Evolutionary conservation across 2,797 vertebrate species (phyloP).

Genomic region (Dromococcyx pavoninus): DNA sequence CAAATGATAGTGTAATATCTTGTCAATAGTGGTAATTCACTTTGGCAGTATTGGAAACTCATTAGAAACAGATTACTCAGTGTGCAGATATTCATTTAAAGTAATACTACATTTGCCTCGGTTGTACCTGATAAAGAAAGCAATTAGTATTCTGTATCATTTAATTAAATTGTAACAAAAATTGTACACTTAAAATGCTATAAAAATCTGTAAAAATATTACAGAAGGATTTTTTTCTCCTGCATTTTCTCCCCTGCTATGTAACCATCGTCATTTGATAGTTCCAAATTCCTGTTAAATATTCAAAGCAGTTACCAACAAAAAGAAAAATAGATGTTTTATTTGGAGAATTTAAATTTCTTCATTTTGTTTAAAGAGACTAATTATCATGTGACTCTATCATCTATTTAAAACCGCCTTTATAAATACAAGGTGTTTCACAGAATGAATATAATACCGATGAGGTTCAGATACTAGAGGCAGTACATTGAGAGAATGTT

Average conservation of each 20-base stretch:
- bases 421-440: not conserved
- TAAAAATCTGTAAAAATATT: too few relatives aligned
- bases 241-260: not conserved
- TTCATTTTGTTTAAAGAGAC: not conserved
- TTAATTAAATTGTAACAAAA: not conserved
- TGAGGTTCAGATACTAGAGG: not conserved
- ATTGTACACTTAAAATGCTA: not conserved
- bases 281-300: not conserved
- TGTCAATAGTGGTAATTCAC: not conserved
- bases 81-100: not conserved
- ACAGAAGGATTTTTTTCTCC: not conserved
- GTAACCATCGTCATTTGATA: not conserved
- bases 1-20: not conserved
- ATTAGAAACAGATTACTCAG: not conserved
- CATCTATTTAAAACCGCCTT: not conserved
- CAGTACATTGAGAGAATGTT: not conserved
- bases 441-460: not conserved
- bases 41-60: not conserved
- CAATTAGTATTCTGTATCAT: not conserved
- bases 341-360: not conserved
- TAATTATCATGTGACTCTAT: not conserved
- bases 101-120: not conserved
- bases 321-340: not conserved
- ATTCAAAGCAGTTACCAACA: not conserved
- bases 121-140: not conserved